Base-by-base conservation (phyloP, 1,140 invertebrate species). In the Drosophila chauvacae region DNA sequence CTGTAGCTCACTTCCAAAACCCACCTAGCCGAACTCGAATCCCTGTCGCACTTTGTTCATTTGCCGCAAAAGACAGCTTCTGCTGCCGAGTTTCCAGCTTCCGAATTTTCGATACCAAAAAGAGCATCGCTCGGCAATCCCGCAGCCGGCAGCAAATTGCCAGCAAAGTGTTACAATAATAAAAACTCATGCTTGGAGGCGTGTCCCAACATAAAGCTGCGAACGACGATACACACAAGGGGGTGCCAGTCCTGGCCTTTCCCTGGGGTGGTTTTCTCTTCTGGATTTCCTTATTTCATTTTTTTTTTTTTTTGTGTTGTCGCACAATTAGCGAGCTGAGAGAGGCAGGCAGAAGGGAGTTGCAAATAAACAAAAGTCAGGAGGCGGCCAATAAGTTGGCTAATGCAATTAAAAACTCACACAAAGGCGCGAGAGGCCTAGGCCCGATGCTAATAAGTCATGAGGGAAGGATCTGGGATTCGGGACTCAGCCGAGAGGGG, bases 381-480 rank as follows among this genome's bases (percentile, higher is more conserved):
- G 53, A 72, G 69, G 66, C 66, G 70, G 85, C 84, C 84, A 90
- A 88, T 90, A 88, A 90, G 85, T 90, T 77, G 81, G 81, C 74
- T 90, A 85, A 90, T 90, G 86, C 81, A 90, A 90, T 90, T 90
- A 90, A 85, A 80, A 90, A 90, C 82, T 84, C 81, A 81, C 81
- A 81, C 74, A 69, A 63, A 35, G 59, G 50, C 44, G 77, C 30
- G 58, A 56, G 53, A 51, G 47, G 50, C 51, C 63, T 26, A 41
- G 41, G 44, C 10, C 57, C 28, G 45, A 20, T 56, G 80, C 75
- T 82, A 87, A 87, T 87, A 87, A 82, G 66, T 87, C 66, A 77
- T 48, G 50, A 71, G 77, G 76, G 39, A 64, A 70, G 65, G 47
- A 35, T 73, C 62, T 33, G 35, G 59, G 23, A 13, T 13, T 41